Conservation (phyloP, 2,797 vertebrate species). For the Cephalopachus bancanus region DNA sequence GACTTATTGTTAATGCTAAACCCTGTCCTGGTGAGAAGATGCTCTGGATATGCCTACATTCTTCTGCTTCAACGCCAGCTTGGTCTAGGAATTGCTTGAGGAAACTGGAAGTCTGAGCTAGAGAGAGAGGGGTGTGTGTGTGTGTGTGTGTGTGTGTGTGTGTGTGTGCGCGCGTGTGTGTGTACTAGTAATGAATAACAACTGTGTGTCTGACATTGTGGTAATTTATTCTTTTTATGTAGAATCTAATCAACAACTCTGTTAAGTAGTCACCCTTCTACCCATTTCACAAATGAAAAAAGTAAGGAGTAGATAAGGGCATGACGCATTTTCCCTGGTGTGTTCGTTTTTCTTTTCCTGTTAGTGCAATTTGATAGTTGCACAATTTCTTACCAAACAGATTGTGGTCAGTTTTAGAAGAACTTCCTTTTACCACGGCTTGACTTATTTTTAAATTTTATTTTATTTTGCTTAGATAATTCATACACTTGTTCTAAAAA, state of each 20-base stretch:
- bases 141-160: background rate
- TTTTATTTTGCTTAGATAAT: slow-evolving; percentile 6
- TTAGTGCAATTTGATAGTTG: slow-evolving; percentile 61
- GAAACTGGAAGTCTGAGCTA: background rate
- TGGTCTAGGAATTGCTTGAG: slow-evolving; percentile 6
- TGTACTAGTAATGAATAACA: background rate
- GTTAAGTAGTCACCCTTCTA: background rate
- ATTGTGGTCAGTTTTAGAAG: slow-evolving; percentile 42
- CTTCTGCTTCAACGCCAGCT: background rate
- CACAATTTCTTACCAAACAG: slow-evolving; percentile 41
- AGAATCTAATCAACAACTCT: background rate
- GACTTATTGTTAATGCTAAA: slow-evolving; percentile 2
- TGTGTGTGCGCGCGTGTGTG: background rate
- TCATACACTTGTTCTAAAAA: background rate
- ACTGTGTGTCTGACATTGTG: background rate
- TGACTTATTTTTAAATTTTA: background rate
- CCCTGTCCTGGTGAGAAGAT: background rate
- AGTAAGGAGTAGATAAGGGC: slow-evolving; percentile 40
- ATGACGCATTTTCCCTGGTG: background rate
- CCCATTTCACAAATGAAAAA: slow-evolving; percentile 62
- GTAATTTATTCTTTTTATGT: background rate
- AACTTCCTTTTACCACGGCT: background rate
- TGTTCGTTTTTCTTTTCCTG: slow-evolving; percentile 54
- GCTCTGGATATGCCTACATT: background rate
- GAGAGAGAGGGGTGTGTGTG: background rate